These are phyloP conservation scores for Typhlomys cinereus DNA, from an alignment of 2,113 vertebrate species.

Conservation along the genomic window DNA sequence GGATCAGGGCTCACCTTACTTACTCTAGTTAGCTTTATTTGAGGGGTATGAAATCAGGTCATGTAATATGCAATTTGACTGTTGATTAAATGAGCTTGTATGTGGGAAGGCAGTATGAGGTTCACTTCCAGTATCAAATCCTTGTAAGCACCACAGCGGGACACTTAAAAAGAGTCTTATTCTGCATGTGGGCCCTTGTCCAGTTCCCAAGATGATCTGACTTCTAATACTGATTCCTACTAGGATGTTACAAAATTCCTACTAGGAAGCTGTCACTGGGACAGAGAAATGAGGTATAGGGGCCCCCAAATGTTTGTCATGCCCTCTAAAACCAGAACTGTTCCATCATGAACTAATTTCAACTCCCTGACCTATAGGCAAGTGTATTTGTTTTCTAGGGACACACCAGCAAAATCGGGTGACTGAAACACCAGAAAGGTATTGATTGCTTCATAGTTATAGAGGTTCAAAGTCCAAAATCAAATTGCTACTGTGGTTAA, in stretches of 20 bases:
- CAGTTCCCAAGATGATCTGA: neutral
- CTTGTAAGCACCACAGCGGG: neutral
- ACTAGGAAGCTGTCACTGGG: neutral
- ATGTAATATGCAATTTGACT: neutral
- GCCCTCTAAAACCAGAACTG: neutral
- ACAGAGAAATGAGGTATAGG: neutral
- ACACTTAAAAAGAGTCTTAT: no score
- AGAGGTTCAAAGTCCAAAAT: neutral
- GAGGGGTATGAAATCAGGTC: neutral
- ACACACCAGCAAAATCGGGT: accelerated
- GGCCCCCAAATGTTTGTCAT: neutral
- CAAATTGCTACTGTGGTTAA: no score
- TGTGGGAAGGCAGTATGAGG: neutral
- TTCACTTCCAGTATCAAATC: neutral
- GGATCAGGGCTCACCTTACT: neutral
- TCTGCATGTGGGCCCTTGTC: no score
- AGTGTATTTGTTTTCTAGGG: neutral
- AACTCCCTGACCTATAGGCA: neutral
- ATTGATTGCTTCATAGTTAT: neutral
- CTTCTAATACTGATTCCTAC: neutral
- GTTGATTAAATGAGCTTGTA: neutral
- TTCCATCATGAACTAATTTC: neutral
- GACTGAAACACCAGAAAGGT: neutral
- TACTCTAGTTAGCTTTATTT: neutral
- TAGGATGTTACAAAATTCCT: neutral